Evolutionary conservation across 2,797 vertebrate species (phyloP).

Genomic region (Chanos chanos): DNA sequence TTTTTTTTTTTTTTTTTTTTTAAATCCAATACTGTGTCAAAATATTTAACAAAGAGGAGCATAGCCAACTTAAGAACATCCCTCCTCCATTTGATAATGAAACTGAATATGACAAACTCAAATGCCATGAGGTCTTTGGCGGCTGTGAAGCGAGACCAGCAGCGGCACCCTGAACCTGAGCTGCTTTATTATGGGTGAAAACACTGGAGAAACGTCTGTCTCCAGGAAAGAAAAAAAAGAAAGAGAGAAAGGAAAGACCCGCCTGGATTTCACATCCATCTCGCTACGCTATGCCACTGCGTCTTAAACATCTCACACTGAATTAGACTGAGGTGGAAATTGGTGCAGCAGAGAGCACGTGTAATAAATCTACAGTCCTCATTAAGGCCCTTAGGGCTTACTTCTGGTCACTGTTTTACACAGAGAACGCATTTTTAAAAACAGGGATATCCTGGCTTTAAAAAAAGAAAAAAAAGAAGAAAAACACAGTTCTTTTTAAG

Average conservation of each 20-base stretch:
- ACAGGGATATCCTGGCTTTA: not conserved
- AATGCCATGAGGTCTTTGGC: not conserved
- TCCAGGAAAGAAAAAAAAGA: constrained; percentile 35
- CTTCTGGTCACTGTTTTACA: no score
- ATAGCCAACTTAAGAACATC: no score
- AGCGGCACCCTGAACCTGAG: constrained; percentile 7
- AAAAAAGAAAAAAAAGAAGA: no score
- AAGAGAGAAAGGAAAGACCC: no score
- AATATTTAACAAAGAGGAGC: not conserved
- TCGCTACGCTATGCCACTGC: constrained; percentile 39
- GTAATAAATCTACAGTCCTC: constrained; percentile 55
- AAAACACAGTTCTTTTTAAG: no score
- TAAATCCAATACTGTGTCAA: not conserved
- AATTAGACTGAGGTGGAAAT: constrained; percentile 53
- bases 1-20: no score
- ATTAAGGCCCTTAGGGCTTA: no score
- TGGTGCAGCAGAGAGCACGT: constrained; percentile 41
- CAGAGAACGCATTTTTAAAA: no score
- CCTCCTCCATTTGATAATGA: no score
- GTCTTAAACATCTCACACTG: constrained; percentile 59
- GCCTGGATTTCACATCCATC: constrained; percentile 49
- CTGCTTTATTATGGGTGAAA: constrained; percentile 30
- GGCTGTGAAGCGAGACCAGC: not conserved
- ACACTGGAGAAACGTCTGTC: constrained; percentile 37
- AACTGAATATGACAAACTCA: no score